Percentiles rank a stretch among this genome's conserved stretches.
These are phyloP conservation scores for Hippoglossus stenolepis DNA, from an alignment of 2,113 vertebrate species.

Conservation along the genomic window DNA sequence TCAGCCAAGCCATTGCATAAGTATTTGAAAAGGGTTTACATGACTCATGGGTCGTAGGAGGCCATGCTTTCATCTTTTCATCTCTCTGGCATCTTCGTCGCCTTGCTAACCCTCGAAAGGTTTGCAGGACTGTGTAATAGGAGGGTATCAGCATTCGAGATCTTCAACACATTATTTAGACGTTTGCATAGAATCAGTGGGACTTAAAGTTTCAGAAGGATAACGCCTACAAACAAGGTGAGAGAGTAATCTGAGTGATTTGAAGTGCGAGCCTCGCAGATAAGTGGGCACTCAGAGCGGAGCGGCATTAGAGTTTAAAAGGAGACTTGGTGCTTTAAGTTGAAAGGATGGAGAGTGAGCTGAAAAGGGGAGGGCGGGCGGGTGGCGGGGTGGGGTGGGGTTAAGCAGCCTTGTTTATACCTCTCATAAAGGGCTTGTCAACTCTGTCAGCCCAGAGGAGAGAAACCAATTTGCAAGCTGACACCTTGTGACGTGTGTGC, in stretches of 20 bases:
- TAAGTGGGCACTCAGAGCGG: constrained; percentile 32
- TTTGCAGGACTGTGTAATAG: neutral
- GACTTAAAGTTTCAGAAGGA: constrained; percentile 18
- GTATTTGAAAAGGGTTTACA: neutral
- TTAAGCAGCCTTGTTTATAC: constrained; percentile 68
- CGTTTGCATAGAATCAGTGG: neutral
- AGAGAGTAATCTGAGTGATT: constrained; percentile 35
- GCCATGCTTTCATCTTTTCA: neutral
- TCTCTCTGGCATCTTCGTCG: neutral
- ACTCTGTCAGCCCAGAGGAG: constrained; percentile 73
- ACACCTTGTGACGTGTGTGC: constrained; percentile 62
- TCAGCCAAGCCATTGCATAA: neutral
- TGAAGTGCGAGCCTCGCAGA: constrained; percentile 25
- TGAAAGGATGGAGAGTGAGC: constrained; percentile 46
- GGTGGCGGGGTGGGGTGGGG: neutral
- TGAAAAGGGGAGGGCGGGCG: neutral
- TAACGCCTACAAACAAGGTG: constrained; percentile 33
- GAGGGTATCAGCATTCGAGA: neutral
- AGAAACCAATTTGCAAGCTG: constrained; percentile 76
- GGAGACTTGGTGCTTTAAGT: constrained; percentile 59
- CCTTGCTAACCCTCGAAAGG: neutral
- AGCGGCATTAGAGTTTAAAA: constrained; percentile 46
- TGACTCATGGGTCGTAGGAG: neutral
- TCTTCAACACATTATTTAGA: constrained; percentile 20
- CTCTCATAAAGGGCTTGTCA: constrained; percentile 78